Evolutionary conservation across 2,113 vertebrate species (phyloP).

Genomic region (Conger conger): DNA sequence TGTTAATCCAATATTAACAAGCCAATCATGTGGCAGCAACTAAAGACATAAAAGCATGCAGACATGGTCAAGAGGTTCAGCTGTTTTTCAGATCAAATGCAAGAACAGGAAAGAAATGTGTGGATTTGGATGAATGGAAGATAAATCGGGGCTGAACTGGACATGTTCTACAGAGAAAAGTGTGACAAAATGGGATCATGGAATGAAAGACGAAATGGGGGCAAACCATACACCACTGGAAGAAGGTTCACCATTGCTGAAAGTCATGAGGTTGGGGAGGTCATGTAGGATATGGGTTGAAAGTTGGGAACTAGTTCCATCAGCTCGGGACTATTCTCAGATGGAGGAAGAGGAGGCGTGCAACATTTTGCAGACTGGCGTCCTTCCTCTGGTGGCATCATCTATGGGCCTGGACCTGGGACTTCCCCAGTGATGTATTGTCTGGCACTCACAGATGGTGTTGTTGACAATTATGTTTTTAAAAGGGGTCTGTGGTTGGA

Average conservation of each 20-base stretch:
- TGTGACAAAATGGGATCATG: not conserved
- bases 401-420: slow-evolving; percentile 24
- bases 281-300: not conserved
- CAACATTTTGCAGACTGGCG: not conserved
- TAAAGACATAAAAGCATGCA: too few species aligned
- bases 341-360: not conserved
- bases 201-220: not conserved
- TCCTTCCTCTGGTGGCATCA: not conserved
- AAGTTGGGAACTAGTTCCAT: not conserved
- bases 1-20: too few species aligned
- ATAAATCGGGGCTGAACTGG: not conserved
- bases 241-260: not conserved
- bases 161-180: not conserved
- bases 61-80: too few species aligned
- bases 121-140: not conserved
- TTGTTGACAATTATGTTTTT: not conserved
- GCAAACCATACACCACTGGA: not conserved
- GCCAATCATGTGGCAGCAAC: too few species aligned
- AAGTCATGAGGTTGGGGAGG: not conserved
- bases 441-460: slow-evolving; percentile 24
- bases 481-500: not conserved
- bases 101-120: not conserved
- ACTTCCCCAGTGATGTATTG: slow-evolving; percentile 37
- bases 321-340: not conserved
- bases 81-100: too few species aligned